Percentiles rank a stretch among this genome's conserved stretches.
phyloP scores from a whole-genome alignment of 2,888 invertebrate genomes.

The Ectropis crepuscularia region DNA sequence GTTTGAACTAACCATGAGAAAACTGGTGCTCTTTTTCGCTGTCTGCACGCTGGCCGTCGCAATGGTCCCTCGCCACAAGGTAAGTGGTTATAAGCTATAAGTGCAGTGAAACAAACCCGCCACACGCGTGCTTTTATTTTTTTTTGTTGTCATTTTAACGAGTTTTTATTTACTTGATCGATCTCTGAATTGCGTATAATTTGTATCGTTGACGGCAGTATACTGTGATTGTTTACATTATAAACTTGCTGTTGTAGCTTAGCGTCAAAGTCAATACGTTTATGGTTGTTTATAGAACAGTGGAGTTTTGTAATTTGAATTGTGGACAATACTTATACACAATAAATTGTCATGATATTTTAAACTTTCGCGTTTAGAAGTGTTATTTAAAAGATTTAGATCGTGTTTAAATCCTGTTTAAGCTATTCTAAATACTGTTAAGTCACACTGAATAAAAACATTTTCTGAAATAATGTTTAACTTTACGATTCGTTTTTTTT shows the following conservation, averaged over 20 bases:
- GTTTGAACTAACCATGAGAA: constrained; percentile 53
- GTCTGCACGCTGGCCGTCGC: constrained; percentile 58
- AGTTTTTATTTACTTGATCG: constrained; percentile 18
- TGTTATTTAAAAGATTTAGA: too few relatives aligned
- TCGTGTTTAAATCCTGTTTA: too few relatives aligned
- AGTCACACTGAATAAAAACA: too few relatives aligned
- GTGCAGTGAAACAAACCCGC: constrained; percentile 4
- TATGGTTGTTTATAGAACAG: too few relatives aligned
- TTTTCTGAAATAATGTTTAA: too few relatives aligned
- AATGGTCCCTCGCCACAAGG: constrained; percentile 63
- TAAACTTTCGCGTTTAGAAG: too few relatives aligned
- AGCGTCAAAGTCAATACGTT: too few relatives aligned
- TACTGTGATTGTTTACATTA: constrained; percentile 9
- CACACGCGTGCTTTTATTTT: constrained; percentile 1
- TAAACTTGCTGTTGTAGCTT: not conserved
- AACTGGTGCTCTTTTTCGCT: constrained; percentile 55
- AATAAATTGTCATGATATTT: too few relatives aligned
- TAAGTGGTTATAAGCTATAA: constrained; percentile 52
- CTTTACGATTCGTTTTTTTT: too few relatives aligned
- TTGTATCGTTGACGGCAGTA: constrained; percentile 1
- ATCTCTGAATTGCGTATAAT: constrained; percentile 15
- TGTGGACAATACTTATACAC: too few relatives aligned
- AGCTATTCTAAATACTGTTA: too few relatives aligned
- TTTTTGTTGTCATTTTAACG: constrained; percentile 7
- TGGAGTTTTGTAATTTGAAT: too few relatives aligned